These are phyloP conservation scores for human DNA, from an alignment of 2,113 vertebrate species.

Conservation along the genomic window GRCh38 chr7:129539501-129540000, in stretches of 20 bases:
- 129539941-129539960: neutral
- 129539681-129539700: neutral
- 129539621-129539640: neutral
- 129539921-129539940: neutral
- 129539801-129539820: accelerated
- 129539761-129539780: accelerated
- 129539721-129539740: too few relatives aligned
- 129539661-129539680: neutral
- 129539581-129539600: neutral
- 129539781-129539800: neutral
- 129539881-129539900: neutral
- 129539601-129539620: neutral
- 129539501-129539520: neutral
- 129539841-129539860: neutral
- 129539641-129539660: neutral
- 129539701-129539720: too few relatives aligned
- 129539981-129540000: neutral
- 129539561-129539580: neutral
- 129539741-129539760: neutral
- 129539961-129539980: accelerated
- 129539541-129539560: neutral
- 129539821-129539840: neutral
- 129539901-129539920: neutral
- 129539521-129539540: neutral
- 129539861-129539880: neutral